These are phyloP conservation scores for Pluvialis apricaria DNA, from an alignment of 2,113 vertebrate species.

Conservation along the genomic window DNA sequence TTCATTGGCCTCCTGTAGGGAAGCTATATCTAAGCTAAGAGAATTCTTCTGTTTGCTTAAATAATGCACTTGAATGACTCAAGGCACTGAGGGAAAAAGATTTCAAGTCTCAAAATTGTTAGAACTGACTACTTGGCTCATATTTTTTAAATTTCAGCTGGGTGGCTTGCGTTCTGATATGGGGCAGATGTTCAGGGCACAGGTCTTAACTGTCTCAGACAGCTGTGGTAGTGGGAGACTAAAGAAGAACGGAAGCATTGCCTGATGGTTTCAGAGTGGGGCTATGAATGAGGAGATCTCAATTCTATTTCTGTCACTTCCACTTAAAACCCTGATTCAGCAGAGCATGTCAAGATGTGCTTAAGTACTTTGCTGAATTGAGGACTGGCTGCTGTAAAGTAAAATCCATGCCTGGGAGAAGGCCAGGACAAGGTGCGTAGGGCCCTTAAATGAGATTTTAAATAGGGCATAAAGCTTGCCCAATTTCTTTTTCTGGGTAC, in stretches of 20 bases:
- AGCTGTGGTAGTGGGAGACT: not conserved
- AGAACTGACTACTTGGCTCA: not conserved
- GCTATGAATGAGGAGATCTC: not conserved
- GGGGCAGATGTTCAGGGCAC: not conserved
- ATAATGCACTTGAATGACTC: not conserved
- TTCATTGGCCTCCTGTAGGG: not conserved
- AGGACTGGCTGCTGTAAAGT: not conserved
- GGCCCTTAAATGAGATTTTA: not conserved
- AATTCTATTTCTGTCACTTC: constrained; percentile 27
- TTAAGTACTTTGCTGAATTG: constrained; percentile 38
- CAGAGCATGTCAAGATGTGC: not conserved
- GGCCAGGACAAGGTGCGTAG: not conserved
- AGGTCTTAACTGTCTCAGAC: not conserved
- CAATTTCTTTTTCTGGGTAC: not conserved
- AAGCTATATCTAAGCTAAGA: not conserved
- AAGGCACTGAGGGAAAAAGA: rapidly evolving
- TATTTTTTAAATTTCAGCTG: not conserved
- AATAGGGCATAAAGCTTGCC: not conserved
- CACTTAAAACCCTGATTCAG: constrained; percentile 41
- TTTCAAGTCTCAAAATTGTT: not conserved
- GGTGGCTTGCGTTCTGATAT: not conserved
- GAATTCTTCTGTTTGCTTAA: not conserved
- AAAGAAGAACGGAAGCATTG: not conserved
- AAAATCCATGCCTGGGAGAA: constrained; percentile 23
- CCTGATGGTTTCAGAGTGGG: not conserved